Base-by-base conservation (phyloP, 2,888 invertebrate genomes). In the Thumatha senex region DNA sequence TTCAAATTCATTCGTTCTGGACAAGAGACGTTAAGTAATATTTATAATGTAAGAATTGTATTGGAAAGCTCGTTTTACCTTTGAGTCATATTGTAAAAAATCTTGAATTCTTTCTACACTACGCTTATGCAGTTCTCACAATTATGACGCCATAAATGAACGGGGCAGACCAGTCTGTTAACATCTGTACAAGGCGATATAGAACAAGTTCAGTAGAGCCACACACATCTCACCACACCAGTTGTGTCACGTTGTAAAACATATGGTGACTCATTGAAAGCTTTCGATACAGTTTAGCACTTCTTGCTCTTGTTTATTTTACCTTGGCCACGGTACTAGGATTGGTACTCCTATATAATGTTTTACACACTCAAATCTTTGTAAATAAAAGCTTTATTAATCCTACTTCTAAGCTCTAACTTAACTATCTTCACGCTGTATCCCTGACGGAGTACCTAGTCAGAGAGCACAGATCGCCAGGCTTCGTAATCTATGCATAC, bases 101-200 rank as follows among this genome's bases (percentile, higher is more conserved):
- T 24, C 18, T 24, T 24, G 18, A 24, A 24, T 24, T 24, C 18
- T 24, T 24, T 24, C 18, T 31, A 8, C 11, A 31, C 2, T 31
- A 8, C 31, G 10, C 7, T 11, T 31, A 10, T 5, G 12, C 12
- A 52, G 52, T 59, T 59, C 54, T 51, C 39, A 63, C 53, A 55
- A 39, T 45, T 40, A 38, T 43, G 31, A 40, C 39, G 18, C 33
- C n/a, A 45, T 42, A 46, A 40, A 42, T 38, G 33, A 41, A 48
- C 9, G 3, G 50, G 31, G 50, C 47, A 61, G 57, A 41, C 42
- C 36, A 40, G 40, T n/a, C n/a, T n/a, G n/a, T 47, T 53, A 42
- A 46, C 52, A 57, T 61, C 61, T 58, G 54, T 67, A 54, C 46
- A 57, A 39, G 56, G 49, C 36, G 46, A 69, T 56, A 51, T 64